A percentile compares a stretch with the other conserved stretches of the same genome.
Evolutionary conservation across 2,113 vertebrate genomes (phyloP).

Genomic region (Scalopus aquaticus): DNA sequence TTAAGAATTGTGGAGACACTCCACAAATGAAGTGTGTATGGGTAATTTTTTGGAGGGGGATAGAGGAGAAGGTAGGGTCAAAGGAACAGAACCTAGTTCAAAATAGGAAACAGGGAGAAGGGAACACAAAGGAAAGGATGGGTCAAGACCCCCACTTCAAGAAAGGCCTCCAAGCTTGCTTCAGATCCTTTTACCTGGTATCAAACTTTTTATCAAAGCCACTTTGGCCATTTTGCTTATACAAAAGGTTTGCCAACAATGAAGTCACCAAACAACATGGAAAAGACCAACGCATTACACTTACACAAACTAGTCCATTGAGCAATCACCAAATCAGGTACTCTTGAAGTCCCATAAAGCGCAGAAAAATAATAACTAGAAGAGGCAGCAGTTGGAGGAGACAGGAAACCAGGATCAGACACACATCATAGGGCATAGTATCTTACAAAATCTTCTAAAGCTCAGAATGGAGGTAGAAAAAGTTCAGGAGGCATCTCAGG

Average conservation of each 20-base stretch:
- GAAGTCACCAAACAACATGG: slow-evolving; percentile 80
- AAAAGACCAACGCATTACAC: slow-evolving; percentile 81
- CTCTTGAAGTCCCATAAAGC: slow-evolving; percentile 66
- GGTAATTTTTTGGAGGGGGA: not conserved
- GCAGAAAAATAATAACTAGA: slow-evolving; percentile 67
- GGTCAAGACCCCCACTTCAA: not conserved
- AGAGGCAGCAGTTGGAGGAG: slow-evolving; percentile 60
- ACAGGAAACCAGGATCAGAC: slow-evolving; percentile 69
- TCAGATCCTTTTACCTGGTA: slow-evolving; percentile 72
- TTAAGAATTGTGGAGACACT: not conserved
- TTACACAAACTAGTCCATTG: slow-evolving; percentile 82
- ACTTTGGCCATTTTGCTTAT: slow-evolving; percentile 78
- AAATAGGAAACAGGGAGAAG: not conserved
- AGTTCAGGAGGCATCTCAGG: not conserved
- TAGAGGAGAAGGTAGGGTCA: not conserved
- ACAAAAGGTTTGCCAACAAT: slow-evolving; percentile 86
- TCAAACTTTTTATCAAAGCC: slow-evolving; percentile 72
- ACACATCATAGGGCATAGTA: slow-evolving; percentile 18
- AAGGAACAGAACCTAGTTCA: not conserved
- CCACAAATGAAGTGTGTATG: not conserved
- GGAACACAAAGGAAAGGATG: slow-evolving; percentile 25
- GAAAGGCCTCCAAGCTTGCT: slow-evolving; percentile 52
- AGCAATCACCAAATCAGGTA: slow-evolving; percentile 77
- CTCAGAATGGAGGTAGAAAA: not conserved
- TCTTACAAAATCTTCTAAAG: not conserved